phyloP scores from a whole-genome alignment of 2,797 vertebrate genomes.

The Otolemur crassicaudatus region DNA sequence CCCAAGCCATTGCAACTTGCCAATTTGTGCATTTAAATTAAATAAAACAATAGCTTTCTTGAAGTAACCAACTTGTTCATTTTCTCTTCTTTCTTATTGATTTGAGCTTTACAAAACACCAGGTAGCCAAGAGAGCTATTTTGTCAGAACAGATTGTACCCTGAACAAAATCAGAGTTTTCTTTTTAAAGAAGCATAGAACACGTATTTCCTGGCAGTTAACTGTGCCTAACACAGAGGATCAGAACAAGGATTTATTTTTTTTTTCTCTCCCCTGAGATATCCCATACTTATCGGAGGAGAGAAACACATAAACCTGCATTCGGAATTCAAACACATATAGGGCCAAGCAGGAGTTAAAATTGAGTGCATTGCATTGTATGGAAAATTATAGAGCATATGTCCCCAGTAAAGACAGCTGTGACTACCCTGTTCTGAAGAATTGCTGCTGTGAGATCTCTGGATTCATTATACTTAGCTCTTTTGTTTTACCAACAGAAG shows the following conservation, averaged over 20 bases:
- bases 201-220: neutral
- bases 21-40: neutral
- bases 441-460: neutral
- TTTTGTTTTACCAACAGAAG: neutral
- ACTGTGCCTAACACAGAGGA: neutral
- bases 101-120: neutral
- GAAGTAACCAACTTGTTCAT: neutral
- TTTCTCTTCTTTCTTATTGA: neutral
- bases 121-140: neutral
- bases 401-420: neutral
- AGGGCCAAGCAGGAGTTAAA: neutral
- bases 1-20: neutral
- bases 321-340: neutral
- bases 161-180: neutral
- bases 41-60: neutral
- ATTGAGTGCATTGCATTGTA: neutral
- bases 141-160: neutral
- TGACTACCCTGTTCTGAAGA: neutral
- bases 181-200: neutral
- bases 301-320: neutral
- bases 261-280: neutral
- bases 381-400: neutral
- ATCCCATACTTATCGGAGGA: neutral
- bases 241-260: neutral
- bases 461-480: neutral